Conservation (phyloP, 1,140 invertebrate species). For the Heliconius eleuchia region DNA sequence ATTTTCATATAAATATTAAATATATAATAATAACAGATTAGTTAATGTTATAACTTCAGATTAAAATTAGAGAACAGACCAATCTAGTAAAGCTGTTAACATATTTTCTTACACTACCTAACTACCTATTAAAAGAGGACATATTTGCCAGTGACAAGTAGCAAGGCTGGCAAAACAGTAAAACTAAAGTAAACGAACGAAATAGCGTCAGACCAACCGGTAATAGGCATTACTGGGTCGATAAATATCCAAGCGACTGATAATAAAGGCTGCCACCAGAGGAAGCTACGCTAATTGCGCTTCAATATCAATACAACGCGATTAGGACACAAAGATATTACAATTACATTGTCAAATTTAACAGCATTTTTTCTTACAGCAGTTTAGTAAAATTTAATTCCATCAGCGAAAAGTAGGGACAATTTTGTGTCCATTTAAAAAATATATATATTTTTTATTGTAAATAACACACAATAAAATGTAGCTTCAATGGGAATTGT, state of each 20-base stretch:
- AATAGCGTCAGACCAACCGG: conserved; percentile 31
- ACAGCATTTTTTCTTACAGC: too few relatives aligned
- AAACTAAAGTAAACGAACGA: conserved; percentile 33
- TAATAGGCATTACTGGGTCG: conserved; percentile 28
- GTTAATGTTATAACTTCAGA: background rate
- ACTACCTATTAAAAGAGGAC: background rate
- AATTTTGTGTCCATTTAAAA: too few relatives aligned
- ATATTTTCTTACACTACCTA: background rate
- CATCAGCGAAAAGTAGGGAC: too few relatives aligned
- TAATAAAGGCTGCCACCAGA: background rate
- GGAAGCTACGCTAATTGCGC: background rate
- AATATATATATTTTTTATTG: too few relatives aligned
- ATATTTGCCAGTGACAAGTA: conserved; percentile 19
- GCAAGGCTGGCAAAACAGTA: conserved; percentile 17
- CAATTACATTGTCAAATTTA: background rate
- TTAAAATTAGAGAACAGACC: background rate
- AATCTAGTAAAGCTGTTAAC: background rate
- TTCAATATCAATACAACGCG: background rate
- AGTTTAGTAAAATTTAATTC: too few relatives aligned
- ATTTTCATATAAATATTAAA: too few relatives aligned
- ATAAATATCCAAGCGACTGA: conserved; percentile 36
- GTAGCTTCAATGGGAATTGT: too few relatives aligned
- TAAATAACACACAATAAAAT: too few relatives aligned
- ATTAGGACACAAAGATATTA: background rate
- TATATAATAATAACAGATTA: too few relatives aligned